These are phyloP conservation scores for Sciurus carolinensis DNA, from an alignment of 2,797 vertebrate genomes.

Conservation along the genomic window DNA sequence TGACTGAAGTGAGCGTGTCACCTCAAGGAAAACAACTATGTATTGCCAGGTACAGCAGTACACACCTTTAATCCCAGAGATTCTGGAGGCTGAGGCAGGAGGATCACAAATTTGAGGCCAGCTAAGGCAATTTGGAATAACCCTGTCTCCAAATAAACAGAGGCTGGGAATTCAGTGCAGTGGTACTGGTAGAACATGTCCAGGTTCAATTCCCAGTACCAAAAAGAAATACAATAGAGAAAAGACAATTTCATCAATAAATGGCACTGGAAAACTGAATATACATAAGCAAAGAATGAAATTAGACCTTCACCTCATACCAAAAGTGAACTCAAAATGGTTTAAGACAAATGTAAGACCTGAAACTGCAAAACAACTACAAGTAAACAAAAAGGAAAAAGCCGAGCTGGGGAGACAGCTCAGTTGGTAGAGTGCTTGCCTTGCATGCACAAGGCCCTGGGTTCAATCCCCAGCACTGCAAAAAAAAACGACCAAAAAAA, in stretches of 20 bases:
- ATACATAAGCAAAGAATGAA: not conserved
- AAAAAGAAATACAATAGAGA: not conserved
- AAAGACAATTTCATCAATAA: too few relatives aligned
- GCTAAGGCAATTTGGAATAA: not conserved
- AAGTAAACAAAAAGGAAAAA: not conserved
- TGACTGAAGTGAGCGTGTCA: constrained; percentile 23
- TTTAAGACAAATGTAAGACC: not conserved
- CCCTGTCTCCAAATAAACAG: not conserved
- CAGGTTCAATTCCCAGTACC: not conserved
- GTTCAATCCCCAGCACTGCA: too few relatives aligned
- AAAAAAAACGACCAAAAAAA: too few relatives aligned
- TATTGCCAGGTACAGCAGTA: not conserved
- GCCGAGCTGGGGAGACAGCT: too few relatives aligned
- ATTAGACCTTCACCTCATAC: not conserved
- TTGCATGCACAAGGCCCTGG: too few relatives aligned
- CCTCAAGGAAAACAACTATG: constrained; percentile 48
- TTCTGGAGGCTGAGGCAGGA: too few relatives aligned
- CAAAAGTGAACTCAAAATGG: not conserved
- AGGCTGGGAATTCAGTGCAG: not conserved
- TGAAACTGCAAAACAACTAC: not conserved
- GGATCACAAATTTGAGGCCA: too few relatives aligned
- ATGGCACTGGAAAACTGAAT: not conserved
- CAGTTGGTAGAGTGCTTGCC: too few relatives aligned
- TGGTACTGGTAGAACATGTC: not conserved
- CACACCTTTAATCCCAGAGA: too few relatives aligned